These are phyloP conservation scores for Nyctibius grandis DNA, from an alignment of 2,797 vertebrate genomes.

Conservation along the genomic window DNA sequence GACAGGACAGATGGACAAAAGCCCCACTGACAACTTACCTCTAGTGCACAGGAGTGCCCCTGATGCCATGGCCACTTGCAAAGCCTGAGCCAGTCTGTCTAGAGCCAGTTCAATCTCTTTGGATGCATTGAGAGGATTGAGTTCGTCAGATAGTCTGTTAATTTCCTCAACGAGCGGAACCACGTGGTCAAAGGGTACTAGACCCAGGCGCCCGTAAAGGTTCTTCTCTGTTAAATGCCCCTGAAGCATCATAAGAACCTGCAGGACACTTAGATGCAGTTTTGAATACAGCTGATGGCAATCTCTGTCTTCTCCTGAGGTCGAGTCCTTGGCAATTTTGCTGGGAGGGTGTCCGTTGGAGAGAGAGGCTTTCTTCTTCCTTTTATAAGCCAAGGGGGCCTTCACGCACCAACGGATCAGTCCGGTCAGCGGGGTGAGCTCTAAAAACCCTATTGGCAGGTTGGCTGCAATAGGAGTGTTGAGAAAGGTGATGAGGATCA, in stretches of 20 bases:
- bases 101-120: slow-evolving; percentile 87
- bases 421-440: slow-evolving; percentile 90
- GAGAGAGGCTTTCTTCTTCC: slow-evolving; percentile 76
- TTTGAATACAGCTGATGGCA: slow-evolving; percentile 85
- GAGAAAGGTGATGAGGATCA: slow-evolving; percentile 92
- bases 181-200: slow-evolving; percentile 89
- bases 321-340: slow-evolving; percentile 53
- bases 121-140: slow-evolving; percentile 81
- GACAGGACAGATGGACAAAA: neutral
- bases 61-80: slow-evolving; percentile 94
- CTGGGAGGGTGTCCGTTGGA: slow-evolving; percentile 70
- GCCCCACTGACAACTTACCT: slow-evolving; percentile 71
- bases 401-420: slow-evolving; percentile 94
- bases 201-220: slow-evolving; percentile 87
- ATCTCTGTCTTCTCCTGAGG: slow-evolving; percentile 57
- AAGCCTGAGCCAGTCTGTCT: slow-evolving; percentile 91
- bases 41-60: slow-evolving; percentile 91
- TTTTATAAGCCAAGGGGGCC: slow-evolving; percentile 86
- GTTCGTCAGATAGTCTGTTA: slow-evolving; percentile 84
- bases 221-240: slow-evolving; percentile 91
- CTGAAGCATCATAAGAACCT: slow-evolving; percentile 88
- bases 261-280: slow-evolving; percentile 91
- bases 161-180: slow-evolving; percentile 89
- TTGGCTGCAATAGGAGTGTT: slow-evolving; percentile 88
- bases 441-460: slow-evolving; percentile 87